A percentile compares a stretch with the other conserved stretches of the same genome.
phyloP scores from a whole-genome alignment of 2,888 invertebrate species.

The Phyllotreta striolata region DNA sequence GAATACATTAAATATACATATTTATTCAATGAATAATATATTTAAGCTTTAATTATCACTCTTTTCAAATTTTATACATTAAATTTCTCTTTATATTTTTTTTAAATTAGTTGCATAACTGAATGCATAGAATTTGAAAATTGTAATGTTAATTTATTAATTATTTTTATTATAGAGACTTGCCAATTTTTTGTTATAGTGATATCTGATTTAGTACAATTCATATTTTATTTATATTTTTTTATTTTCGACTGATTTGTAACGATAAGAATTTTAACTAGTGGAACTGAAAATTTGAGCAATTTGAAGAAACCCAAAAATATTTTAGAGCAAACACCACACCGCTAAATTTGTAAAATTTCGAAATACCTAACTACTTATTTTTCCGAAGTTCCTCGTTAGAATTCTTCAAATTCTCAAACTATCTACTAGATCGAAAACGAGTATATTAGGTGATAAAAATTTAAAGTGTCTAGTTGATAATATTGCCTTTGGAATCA shows the following conservation, averaged over 20 bases:
- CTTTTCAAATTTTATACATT: conserved; percentile 1
- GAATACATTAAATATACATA: conserved; percentile 27
- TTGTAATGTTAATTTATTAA: conserved; percentile 4
- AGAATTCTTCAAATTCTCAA: conserved; percentile 24
- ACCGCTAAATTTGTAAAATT: too few relatives aligned
- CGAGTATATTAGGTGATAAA: conserved; percentile 29
- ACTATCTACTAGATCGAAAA: conserved; percentile 19
- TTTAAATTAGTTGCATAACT: background rate
- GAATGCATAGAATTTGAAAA: conserved; percentile 3
- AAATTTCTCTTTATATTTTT: background rate
- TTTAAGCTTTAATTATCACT: conserved; percentile 6
- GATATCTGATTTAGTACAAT: conserved; percentile 45
- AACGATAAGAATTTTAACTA: conserved; percentile 34
- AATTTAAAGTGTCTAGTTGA: too few relatives aligned
- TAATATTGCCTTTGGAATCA: conserved; percentile 3
- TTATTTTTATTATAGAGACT: conserved; percentile 17
- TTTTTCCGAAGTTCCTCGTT: background rate
- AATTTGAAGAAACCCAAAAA: conserved; percentile 15
- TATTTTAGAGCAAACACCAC: background rate
- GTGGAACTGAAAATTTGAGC: conserved; percentile 22
- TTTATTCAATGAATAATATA: conserved; percentile 31
- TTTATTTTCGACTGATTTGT: conserved; percentile 46
- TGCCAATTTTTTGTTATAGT: conserved; percentile 25
- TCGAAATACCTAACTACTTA: too few relatives aligned
- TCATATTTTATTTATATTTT: conserved; percentile 40